Conservation (phyloP, 2,113 vertebrate genomes). For the Notiomystis cincta region DNA sequence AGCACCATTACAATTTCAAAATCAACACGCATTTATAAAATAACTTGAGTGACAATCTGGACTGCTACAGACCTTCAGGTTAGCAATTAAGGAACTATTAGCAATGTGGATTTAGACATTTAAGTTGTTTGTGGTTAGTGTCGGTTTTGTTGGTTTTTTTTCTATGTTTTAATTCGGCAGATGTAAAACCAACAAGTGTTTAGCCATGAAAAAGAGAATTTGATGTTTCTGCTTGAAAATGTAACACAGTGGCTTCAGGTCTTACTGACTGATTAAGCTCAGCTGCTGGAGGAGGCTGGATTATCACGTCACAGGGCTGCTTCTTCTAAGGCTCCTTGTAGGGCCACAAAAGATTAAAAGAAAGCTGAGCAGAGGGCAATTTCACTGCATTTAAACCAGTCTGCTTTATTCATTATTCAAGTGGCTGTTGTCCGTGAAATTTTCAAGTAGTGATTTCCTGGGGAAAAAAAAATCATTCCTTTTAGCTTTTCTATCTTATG, state of each 20-base stretch:
- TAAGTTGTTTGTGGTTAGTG: neutral
- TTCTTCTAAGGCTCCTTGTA: constrained; percentile 31
- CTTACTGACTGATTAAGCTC: neutral
- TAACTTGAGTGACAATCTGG: neutral
- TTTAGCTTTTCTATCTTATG: neutral
- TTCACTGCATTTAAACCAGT: constrained; percentile 9
- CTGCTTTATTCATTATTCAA: constrained; percentile 32
- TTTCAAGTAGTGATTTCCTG: constrained; percentile 13
- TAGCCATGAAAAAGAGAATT: neutral
- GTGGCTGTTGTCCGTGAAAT: neutral
- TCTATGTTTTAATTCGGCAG: neutral
- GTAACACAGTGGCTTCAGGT: neutral
- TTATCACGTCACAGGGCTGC: constrained; percentile 13
- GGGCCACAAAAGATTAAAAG: constrained; percentile 45
- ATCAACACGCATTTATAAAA: neutral
- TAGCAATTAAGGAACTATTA: constrained; percentile 8
- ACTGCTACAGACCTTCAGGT: neutral
- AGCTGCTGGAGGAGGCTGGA: neutral
- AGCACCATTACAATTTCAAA: neutral
- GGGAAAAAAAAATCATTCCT: neutral
- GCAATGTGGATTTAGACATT: neutral
- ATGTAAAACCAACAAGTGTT: constrained; percentile 1
- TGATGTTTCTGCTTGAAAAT: neutral
- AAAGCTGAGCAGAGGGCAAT: constrained; percentile 19
- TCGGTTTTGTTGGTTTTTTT: neutral